Evolutionary conservation across 2,797 vertebrate genomes (phyloP).

Genomic region (Anguilla pacifica): DNA sequence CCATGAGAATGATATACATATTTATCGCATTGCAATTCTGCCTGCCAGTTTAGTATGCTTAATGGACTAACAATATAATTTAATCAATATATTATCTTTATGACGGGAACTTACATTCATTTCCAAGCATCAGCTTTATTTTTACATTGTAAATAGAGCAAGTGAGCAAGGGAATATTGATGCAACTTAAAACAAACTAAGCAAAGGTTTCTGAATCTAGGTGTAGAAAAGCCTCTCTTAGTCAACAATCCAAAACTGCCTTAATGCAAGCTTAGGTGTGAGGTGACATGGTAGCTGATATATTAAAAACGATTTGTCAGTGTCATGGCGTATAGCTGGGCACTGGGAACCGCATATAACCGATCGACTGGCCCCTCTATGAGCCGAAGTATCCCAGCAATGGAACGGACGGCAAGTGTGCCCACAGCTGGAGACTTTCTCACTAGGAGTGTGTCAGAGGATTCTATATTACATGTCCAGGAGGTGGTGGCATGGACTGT

Average conservation of each 20-base stretch:
- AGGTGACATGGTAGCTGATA: constrained; percentile 44
- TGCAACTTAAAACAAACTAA: not conserved
- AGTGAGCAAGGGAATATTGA: not conserved
- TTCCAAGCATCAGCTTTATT: not conserved
- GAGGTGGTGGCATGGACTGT: constrained; percentile 74
- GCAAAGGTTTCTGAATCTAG: not conserved
- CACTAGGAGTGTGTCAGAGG: constrained; percentile 72
- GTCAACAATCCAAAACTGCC: constrained; percentile 36
- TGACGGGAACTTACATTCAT: not conserved
- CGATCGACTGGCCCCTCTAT: constrained; percentile 53
- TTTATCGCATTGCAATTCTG: constrained; percentile 24
- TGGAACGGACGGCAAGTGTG: constrained; percentile 63
- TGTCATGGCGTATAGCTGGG: constrained; percentile 51
- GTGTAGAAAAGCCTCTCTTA: not conserved
- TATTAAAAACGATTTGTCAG: constrained; percentile 64
- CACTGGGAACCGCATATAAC: constrained; percentile 40
- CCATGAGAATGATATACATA: constrained; percentile 6
- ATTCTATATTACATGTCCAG: constrained; percentile 75
- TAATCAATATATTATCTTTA: constrained; percentile 19
- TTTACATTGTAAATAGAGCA: not conserved
- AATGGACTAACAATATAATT: constrained; percentile 14
- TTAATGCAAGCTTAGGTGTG: constrained; percentile 23
- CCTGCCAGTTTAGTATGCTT: constrained; percentile 13
- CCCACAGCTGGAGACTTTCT: constrained; percentile 66
- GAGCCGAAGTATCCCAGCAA: constrained; percentile 62